Base-by-base conservation (phyloP, 2,797 vertebrate genomes). In the Okamejei kenojei region DNA sequence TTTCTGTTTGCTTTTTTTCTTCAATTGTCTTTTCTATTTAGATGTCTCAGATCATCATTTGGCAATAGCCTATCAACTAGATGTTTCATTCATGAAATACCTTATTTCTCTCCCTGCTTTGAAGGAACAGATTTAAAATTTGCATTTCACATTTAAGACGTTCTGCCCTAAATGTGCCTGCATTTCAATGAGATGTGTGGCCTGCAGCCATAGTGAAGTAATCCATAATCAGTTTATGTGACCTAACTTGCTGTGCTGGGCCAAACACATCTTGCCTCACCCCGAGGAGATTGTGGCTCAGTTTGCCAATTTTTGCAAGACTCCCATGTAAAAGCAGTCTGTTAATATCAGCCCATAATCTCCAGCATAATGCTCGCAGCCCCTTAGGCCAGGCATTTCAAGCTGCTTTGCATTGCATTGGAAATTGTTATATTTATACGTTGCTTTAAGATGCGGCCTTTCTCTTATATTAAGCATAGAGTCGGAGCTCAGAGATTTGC, bases 51-150 rank as follows among this genome's bases (percentile, higher is more conserved):
- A 15, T 68, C n/a, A 68, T 7, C 17, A 8, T 17, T 32, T 68
- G 32, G 61, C 17, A 65, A 86, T 86, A 19, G 15, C 23, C 45
- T 23, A 35, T 32, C 3, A 88, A 21, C 1, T n/a, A 15, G 32
- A 61, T 7, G 29, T 32, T 86, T 82, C 45, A 82, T 23, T 82
- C 9, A 45, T 58, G 80, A 88, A 88, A 17, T 68, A 19, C 61
- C 35, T 19, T 7, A 88, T 88, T 88, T 68, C 84, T 68, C 81
- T 26, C 54, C 81, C 10, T 84, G 26, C n/a, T 84, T 21, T 19
- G 63, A 88, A 88, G 65, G 84, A 88, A 65, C 84, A 88, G n/a
- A 35, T 88, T 88, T 88, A 7, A 68, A 88, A 88, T 88, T 88
- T 68, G 61, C 61, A 68, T 35, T 63, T 88, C n/a, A 65, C 84